Conservation (phyloP, 2,797 vertebrate genomes). For the Vespertilio murinus region DNA sequence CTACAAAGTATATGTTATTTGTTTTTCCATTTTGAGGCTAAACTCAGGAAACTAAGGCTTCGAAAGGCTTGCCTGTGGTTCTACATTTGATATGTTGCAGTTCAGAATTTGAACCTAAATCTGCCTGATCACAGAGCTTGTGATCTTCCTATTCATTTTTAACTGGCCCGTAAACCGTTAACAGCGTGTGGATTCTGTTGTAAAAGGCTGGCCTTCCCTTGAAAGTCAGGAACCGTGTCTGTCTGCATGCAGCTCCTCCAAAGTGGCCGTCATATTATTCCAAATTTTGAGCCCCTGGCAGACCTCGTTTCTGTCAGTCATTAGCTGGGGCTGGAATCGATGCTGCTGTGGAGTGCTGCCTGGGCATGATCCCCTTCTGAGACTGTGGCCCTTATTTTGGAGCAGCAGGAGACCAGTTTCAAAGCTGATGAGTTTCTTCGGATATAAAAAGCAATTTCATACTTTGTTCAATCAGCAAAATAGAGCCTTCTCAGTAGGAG, state of each 20-base stretch:
- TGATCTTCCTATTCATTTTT: slow-evolving; percentile 17
- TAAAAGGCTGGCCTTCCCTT: slow-evolving; percentile 5
- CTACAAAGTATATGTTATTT: background rate
- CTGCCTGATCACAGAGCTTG: background rate
- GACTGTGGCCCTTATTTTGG: slow-evolving; percentile 17
- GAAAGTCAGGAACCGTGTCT: background rate
- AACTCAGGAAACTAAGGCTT: background rate
- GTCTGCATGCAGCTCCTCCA: background rate
- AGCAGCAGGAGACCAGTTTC: slow-evolving; percentile 53
- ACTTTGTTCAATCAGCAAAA: slow-evolving; percentile 29
- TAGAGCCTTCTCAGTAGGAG: slow-evolving; percentile 33
- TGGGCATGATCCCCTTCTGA: background rate
- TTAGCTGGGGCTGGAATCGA: slow-evolving; percentile 32
- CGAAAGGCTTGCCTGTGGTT: background rate
- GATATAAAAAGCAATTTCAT: slow-evolving; percentile 59
- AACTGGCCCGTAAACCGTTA: background rate
- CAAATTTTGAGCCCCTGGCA: slow-evolving; percentile 19
- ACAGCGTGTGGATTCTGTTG: slow-evolving; percentile 4
- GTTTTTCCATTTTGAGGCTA: slow-evolving; percentile 30
- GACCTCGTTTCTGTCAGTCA: slow-evolving; percentile 10
- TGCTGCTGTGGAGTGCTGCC: background rate
- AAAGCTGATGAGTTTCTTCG: slow-evolving; percentile 48
- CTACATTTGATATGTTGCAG: background rate
- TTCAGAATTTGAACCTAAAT: slow-evolving; percentile 48
- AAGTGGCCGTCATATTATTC: background rate